Evolutionary conservation across 2,888 invertebrate genomes (phyloP), one percentile per base, ranked within the genome.

Genomic region (Scelioninae gen. 2): DNA sequence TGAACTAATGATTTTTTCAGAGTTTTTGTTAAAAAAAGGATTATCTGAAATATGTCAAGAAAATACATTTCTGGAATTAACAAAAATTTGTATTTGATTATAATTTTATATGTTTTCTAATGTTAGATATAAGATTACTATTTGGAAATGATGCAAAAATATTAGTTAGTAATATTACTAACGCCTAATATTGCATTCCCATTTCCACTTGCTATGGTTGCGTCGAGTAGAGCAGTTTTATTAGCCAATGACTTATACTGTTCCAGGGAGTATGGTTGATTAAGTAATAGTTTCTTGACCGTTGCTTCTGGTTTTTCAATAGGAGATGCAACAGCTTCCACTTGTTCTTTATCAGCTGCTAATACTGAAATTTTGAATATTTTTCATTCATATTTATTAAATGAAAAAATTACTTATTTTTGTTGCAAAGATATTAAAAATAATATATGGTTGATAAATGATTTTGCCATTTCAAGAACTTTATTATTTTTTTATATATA

Each of bases 181-280:
- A 92, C 92, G 73, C 90, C 89, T 55, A 93, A 86, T 76, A 94
- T 92, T 18, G 92, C 90, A 88, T 94, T 93, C 18, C 95, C 95
- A 86, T 94, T 92, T 4, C 92, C 92, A 53, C 90, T 89, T 22
- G 88, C 87, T 25, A 94, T 86, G 0, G 94, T 92, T 69, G 90
- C 90, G 80, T 94, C 92, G 6, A 95, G 82, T 10, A 95, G 83
- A 68, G 90, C 88, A 33, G 91, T 90, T 86, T 95, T 95, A 77
- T 91, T 91, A 39, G 81, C 80, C 13, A 87, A 78, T 7, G 87
- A 87, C 74, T 82, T 89, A 87, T 85, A 94, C 22, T 83, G 81
- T 79, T 89, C 88, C 41, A 90, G 81, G 1, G 88, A 85, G 78
- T 87, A 88, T 4, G 88, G 87, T 48, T 88, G 86, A 0, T 89